Evolutionary conservation across 1,140 invertebrate species (phyloP).

Genomic region (Heterodera schachtii): DNA sequence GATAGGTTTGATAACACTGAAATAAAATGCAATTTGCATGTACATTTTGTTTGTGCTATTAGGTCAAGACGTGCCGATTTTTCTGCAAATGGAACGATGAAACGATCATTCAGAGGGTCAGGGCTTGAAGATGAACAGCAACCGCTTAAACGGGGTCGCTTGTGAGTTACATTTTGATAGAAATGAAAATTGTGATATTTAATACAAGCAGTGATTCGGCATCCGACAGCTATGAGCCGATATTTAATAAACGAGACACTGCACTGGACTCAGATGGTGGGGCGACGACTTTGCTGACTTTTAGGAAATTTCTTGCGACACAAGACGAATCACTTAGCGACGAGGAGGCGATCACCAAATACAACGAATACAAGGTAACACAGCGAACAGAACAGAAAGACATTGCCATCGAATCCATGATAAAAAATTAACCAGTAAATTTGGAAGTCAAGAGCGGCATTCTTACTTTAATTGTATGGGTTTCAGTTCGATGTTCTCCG

Average conservation of each 20-base stretch:
- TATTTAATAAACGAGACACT: slow-evolving; percentile 33
- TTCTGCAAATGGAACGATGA: slow-evolving; percentile 2
- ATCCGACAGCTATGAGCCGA: slow-evolving; percentile 51
- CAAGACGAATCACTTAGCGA: slow-evolving; percentile 88
- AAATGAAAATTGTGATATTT: not conserved
- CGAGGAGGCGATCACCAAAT: slow-evolving; percentile 93
- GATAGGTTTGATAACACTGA: slow-evolving; percentile 9
- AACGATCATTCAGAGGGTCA: slow-evolving; percentile 6
- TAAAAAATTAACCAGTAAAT: no score
- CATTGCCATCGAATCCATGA: slow-evolving; percentile 70
- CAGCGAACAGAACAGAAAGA: not conserved
- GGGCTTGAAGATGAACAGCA: not conserved
- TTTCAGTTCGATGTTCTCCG: slow-evolving; percentile 81
- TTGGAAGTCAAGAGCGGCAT: no score
- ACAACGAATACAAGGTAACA: slow-evolving; percentile 81
- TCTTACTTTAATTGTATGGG: no score
- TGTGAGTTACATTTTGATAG: not conserved
- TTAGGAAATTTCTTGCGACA: slow-evolving; percentile 91
- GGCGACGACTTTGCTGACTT: slow-evolving; percentile 74
- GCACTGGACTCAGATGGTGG: slow-evolving; percentile 15
- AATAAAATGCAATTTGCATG: not conserved
- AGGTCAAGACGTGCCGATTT: slow-evolving; percentile 10
- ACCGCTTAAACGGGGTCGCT: not conserved
- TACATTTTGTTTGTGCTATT: slow-evolving; percentile 1
- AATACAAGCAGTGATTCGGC: slow-evolving; percentile 40